These are phyloP conservation scores for Drosophila subquinaria DNA, from an alignment of 2,888 invertebrate genomes.

Conservation along the genomic window DNA sequence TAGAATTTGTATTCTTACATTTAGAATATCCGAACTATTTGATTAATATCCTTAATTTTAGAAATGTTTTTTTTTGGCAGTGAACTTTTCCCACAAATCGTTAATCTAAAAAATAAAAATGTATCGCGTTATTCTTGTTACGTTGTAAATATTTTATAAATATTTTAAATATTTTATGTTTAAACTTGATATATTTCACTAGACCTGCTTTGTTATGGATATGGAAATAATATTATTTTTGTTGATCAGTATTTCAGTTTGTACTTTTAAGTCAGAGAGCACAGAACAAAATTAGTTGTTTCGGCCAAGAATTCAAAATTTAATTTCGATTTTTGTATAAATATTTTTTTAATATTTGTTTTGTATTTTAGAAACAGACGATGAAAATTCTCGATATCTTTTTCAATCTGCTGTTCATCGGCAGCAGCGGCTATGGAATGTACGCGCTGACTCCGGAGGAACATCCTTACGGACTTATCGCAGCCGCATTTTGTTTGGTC, in stretches of 20 bases:
- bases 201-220: background rate
- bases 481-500: slow-evolving; percentile 65
- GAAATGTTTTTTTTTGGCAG: too few relatives aligned
- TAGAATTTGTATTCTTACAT: too few relatives aligned
- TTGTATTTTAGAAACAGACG: background rate
- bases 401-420: slow-evolving; percentile 45
- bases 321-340: background rate
- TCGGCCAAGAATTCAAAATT: slow-evolving; percentile 8
- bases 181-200: background rate
- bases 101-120: too few relatives aligned
- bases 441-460: slow-evolving; percentile 41
- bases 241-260: background rate
- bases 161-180: background rate
- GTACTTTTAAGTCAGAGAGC: background rate
- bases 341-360: slow-evolving; percentile 5
- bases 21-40: too few relatives aligned
- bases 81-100: too few relatives aligned
- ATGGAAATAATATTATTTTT: background rate
- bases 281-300: slow-evolving; percentile 7
- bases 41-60: too few relatives aligned
- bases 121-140: too few relatives aligned
- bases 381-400: slow-evolving; percentile 2
- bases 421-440: slow-evolving; percentile 61
- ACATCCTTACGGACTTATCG: slow-evolving; percentile 64
- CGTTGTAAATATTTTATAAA: background rate